phyloP scores from a whole-genome alignment of 2,797 vertebrate species.

The Rousettus madagascariensis region DNA sequence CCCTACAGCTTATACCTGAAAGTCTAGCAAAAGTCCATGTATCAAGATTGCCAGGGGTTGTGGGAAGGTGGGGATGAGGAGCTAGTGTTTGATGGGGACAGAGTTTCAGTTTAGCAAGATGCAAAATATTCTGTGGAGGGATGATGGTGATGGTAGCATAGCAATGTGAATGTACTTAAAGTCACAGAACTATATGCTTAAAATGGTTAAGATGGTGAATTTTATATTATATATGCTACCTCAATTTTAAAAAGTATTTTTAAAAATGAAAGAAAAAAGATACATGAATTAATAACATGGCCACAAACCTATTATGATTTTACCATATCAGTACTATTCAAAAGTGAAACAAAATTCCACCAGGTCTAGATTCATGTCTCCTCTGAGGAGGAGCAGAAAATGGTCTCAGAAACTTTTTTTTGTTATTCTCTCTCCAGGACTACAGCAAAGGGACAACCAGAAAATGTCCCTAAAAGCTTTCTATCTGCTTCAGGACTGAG shows the following conservation, averaged over 20 bases:
- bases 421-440: neutral
- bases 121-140: neutral
- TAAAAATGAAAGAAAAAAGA: neutral
- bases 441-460: too few species aligned
- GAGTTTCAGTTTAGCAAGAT: neutral
- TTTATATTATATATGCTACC: neutral
- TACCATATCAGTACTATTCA: neutral
- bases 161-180: neutral
- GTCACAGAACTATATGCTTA: neutral
- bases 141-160: neutral
- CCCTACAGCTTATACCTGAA: neutral
- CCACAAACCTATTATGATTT: neutral
- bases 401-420: neutral
- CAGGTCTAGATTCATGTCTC: neutral
- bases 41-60: neutral
- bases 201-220: neutral
- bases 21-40: neutral
- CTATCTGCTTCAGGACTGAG: neutral
- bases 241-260: neutral
- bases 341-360: neutral
- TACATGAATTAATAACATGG: neutral
- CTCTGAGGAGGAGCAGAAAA: neutral
- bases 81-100: neutral
- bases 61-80: accelerated
- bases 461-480: neutral